Evolutionary conservation across 2,113 vertebrate species (phyloP), one percentile per base, ranked within the genome.

Genomic region (Panthera tigris): DNA sequence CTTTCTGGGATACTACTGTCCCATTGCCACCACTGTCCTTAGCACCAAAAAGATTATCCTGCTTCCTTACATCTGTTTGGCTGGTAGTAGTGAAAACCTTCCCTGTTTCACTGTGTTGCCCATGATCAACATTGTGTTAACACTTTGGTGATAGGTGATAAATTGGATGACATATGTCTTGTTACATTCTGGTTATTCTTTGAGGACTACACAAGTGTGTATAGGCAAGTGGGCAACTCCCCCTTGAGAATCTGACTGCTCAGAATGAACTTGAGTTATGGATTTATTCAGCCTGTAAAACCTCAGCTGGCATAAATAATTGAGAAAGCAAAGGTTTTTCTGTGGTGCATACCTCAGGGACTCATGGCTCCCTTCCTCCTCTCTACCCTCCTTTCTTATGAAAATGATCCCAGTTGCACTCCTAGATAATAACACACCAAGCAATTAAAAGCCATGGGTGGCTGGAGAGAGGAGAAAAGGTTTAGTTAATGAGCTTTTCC

Each of bases 401-500:
- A 99, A 99, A 99, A 99, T 99, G 98, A 99, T 99, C 99, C 98
- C 99, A 98, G 97, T 99, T 99, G 98, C 99, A 99, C 99, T 98
- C 98, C 98, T 99, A 99, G 99, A 99, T 99, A 99, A 99, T 99
- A 99, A 99, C 99, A 98, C 99, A 99, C 99, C 99, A 99, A 99
- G 99, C 99, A 99, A 99, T 99, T 99, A 99, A 99, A 99, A 99
- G 98, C 99, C 98, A 99, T 98, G 98, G 99, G 99, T 99, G 99
- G 99, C 99, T 99, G 99, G 99, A 99, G 99, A 99, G 99, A 99
- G 99, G 99, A 99, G 98, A 99, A 99, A 99, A 99, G 98, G 98
- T 99, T 99, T 99, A 99, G 99, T 99, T 99, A 99, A 99, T 99
- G 99, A 99, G 99, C 99, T 99, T 99, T 99, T 98, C 98, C 99